Evolutionary conservation across 2,888 invertebrate genomes (phyloP).

Genomic region (Sipha maydis): DNA sequence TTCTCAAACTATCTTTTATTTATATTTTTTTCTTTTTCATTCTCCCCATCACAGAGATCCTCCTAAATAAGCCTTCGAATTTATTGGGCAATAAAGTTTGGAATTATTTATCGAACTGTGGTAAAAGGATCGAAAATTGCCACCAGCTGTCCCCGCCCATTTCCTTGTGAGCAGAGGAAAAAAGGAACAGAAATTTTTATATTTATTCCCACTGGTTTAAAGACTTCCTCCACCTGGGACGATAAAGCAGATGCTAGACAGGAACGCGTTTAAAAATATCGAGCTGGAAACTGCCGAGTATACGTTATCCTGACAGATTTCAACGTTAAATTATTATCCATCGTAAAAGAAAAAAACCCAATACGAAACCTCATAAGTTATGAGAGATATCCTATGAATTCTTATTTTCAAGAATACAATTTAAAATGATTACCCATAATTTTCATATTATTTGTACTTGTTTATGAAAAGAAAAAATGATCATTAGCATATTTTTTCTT

Average conservation of each 20-base stretch:
- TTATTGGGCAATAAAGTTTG: slow-evolving; percentile 59
- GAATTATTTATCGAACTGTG: slow-evolving; percentile 53
- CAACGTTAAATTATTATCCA: slow-evolving; percentile 14
- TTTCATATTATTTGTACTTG: too few relatives aligned
- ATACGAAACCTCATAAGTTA: too few relatives aligned
- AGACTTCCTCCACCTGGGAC: slow-evolving; percentile 57
- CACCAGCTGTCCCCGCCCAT: slow-evolving; percentile 60
- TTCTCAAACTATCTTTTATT: slow-evolving; percentile 25
- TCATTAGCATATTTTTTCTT: too few relatives aligned
- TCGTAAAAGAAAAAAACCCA: too few relatives aligned
- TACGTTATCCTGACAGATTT: slow-evolving; percentile 31
- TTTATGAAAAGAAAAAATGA: too few relatives aligned
- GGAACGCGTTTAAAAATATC: slow-evolving; percentile 25
- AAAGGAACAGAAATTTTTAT: slow-evolving; percentile 46
- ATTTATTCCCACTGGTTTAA: slow-evolving; percentile 34
- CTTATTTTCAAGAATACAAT: too few relatives aligned
- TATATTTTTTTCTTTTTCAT: background rate
- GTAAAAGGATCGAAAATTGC: slow-evolving; percentile 50
- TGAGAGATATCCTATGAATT: too few relatives aligned
- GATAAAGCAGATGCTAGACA: slow-evolving; percentile 32
- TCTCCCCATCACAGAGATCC: background rate
- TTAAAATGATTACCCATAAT: too few relatives aligned
- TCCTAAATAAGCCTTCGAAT: slow-evolving; percentile 46
- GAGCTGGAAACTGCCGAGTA: background rate
- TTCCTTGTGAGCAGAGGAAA: slow-evolving; percentile 25